These are phyloP conservation scores for Euproctis similis DNA, from an alignment of 2,888 invertebrate genomes.

Conservation along the genomic window DNA sequence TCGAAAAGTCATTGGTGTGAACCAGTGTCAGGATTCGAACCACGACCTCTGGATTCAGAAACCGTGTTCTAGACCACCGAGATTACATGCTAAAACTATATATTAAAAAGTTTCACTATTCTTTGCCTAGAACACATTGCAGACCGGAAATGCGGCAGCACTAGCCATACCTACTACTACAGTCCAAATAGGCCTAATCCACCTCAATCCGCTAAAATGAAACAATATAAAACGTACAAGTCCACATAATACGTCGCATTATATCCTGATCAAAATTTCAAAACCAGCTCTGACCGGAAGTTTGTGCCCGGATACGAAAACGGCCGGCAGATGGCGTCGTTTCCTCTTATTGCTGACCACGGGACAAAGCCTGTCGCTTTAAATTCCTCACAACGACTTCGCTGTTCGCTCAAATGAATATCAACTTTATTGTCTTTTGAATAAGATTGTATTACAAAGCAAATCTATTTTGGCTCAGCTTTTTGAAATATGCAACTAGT, in stretches of 20 bases:
- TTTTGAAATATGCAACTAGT: constrained; percentile 63
- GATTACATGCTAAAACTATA: too few relatives aligned
- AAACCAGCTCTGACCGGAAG: constrained; percentile 47
- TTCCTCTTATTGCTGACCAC: constrained; percentile 69
- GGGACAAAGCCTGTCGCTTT: constrained; percentile 56
- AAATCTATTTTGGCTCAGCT: constrained; percentile 24
- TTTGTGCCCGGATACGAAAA: constrained; percentile 45
- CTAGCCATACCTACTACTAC: too few relatives aligned
- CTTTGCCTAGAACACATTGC: too few relatives aligned
- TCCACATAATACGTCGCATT: constrained; percentile 53
- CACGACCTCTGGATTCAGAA: too few relatives aligned
- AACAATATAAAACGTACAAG: constrained; percentile 14
- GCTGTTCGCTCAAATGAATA: constrained; percentile 11
- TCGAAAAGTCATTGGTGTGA: too few relatives aligned
- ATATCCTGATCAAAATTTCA: constrained; percentile 62
- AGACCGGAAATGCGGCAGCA: too few relatives aligned
- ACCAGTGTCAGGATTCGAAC: too few relatives aligned
- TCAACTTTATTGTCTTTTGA: constrained; percentile 14
- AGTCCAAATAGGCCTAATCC: constrained; percentile 7
- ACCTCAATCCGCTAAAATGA: constrained; percentile 15
- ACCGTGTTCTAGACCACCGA: too few relatives aligned
- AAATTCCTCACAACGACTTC: constrained; percentile 25
- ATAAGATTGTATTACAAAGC: constrained; percentile 15
- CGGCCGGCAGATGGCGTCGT: constrained; percentile 60
- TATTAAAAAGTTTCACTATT: too few relatives aligned